Percentiles rank a stretch among this genome's conserved stretches.
phyloP scores from a whole-genome alignment of 2,113 vertebrate genomes.

The Puma concolor region DNA sequence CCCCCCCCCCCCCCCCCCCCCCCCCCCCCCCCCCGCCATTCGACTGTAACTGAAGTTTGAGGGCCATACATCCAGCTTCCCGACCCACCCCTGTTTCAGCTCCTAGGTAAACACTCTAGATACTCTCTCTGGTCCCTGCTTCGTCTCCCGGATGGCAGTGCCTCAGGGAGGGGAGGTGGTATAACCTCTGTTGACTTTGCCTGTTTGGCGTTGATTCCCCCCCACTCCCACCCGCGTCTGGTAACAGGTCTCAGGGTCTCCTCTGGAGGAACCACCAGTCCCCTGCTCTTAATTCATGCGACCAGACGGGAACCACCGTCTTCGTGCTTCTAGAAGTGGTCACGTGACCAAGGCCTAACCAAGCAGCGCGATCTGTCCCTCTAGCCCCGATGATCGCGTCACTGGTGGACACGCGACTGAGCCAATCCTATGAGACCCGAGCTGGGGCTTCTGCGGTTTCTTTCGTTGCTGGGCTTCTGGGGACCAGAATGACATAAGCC shows the following conservation, averaged over 20 bases:
- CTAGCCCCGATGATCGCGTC: background rate
- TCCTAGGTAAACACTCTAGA: too few species aligned
- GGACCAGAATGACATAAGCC: background rate
- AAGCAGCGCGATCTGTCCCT: background rate
- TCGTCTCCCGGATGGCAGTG: background rate
- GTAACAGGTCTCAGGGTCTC: background rate
- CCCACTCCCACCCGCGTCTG: background rate
- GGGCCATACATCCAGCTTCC: background rate
- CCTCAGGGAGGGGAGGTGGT: background rate
- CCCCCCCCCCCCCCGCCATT: background rate
- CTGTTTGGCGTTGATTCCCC: background rate
- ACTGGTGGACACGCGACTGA: background rate
- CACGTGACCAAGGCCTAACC: background rate
- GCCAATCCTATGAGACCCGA: background rate
- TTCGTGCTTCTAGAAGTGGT: too few species aligned
- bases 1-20: too few species aligned
- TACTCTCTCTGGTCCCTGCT: accelerated
- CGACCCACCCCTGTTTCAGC: background rate
- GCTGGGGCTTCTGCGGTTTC: background rate
- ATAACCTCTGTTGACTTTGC: background rate
- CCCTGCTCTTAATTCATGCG: background rate
- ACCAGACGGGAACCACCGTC: background rate
- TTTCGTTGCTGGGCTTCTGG: background rate
- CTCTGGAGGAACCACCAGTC: background rate
- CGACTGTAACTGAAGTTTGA: background rate